A percentile compares a stretch with the other conserved stretches of the same genome.
phyloP scores from a whole-genome alignment of 2,888 invertebrate species.

The Volucella inflata region DNA sequence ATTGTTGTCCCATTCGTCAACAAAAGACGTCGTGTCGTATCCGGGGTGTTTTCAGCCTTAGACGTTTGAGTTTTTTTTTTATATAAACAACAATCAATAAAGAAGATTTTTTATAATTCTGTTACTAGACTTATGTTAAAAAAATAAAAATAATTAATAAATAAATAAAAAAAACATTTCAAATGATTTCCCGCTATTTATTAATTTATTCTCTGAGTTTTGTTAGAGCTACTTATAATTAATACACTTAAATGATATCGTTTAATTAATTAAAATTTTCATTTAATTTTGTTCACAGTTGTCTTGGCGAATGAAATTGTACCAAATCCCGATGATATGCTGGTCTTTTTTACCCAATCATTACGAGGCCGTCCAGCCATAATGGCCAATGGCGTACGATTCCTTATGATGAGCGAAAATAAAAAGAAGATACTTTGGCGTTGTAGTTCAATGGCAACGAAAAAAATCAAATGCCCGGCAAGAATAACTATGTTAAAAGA shows the following conservation, averaged over 20 bases:
- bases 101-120: conserved; percentile 43
- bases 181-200: conserved; percentile 1
- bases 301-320: conserved; percentile 82
- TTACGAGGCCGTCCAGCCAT: conserved; percentile 83
- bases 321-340: conserved; percentile 81
- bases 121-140: conserved; percentile 45
- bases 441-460: conserved; percentile 84
- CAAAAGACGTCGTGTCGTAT: too few relatives aligned
- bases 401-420: conserved; percentile 84
- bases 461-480: conserved; percentile 83
- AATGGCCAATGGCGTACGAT: conserved; percentile 83
- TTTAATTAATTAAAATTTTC: conserved; percentile 51
- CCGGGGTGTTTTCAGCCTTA: too few relatives aligned
- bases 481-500: conserved; percentile 83
- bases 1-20: too few relatives aligned
- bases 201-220: conserved; percentile 5
- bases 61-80: background rate
- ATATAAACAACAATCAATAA: background rate
- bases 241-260: background rate
- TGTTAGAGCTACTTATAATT: background rate
- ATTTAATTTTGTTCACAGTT: conserved; percentile 78
- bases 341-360: conserved; percentile 83
- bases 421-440: conserved; percentile 83
- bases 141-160: conserved; percentile 1
- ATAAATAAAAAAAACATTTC: conserved; percentile 47